Evolutionary conservation across 2,797 vertebrate genomes (phyloP).

Genomic region (Synaphobranchus kaupii): DNA sequence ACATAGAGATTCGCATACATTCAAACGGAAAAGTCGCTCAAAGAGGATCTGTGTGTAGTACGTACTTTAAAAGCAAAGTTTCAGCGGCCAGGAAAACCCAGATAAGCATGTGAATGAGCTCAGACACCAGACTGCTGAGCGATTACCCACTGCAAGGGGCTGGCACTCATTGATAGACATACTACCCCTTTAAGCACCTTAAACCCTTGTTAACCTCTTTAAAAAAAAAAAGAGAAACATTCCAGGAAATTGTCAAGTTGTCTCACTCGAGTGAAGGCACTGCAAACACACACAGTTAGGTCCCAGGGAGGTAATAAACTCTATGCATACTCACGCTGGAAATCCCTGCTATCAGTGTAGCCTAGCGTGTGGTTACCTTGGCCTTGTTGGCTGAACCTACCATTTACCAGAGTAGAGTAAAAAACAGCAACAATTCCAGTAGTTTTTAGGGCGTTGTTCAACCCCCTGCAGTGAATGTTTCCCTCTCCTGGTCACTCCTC

Average conservation of each 20-base stretch:
- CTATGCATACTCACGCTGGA: neutral
- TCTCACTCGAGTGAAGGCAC: neutral
- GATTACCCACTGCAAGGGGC: neutral
- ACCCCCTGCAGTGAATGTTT: neutral
- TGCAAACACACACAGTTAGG: neutral
- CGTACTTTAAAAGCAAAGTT: neutral
- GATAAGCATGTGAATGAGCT: neutral
- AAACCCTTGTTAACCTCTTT: neutral
- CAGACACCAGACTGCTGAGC: neutral
- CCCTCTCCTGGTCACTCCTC: neutral
- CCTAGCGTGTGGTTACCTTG: neutral
- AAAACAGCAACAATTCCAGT: neutral
- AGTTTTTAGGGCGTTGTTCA: neutral
- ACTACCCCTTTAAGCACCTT: neutral
- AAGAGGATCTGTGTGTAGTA: neutral
- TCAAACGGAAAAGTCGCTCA: neutral
- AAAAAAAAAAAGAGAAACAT: neutral
- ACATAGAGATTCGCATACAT: neutral
- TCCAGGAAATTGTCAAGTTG: neutral
- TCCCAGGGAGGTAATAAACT: neutral
- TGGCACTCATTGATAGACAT: neutral
- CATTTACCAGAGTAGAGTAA: neutral
- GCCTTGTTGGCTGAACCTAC: neutral
- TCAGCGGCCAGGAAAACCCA: neutral
- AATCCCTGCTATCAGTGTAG: neutral